Percentiles rank a stretch among this genome's conserved stretches.
These are phyloP conservation scores for Nannoperca obscura DNA, from an alignment of 2,797 vertebrate genomes.

Conservation along the genomic window DNA sequence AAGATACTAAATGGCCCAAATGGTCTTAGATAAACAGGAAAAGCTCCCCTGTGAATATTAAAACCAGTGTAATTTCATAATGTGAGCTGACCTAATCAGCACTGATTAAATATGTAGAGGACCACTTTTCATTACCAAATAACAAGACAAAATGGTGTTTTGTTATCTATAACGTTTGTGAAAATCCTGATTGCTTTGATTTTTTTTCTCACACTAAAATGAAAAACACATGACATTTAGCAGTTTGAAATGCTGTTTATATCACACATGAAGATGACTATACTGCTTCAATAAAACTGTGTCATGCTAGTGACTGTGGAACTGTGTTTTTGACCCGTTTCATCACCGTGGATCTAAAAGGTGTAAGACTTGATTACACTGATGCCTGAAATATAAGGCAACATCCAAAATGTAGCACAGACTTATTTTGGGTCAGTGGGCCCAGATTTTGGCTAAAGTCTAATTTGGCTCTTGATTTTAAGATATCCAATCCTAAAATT, in stretches of 20 bases:
- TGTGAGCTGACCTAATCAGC: neutral
- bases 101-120: neutral
- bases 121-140: neutral
- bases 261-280: neutral
- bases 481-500: conserved; percentile 30
- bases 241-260: neutral
- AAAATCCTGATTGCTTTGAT: neutral
- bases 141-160: neutral
- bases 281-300: neutral
- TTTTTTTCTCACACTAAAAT: conserved; percentile 2
- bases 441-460: neutral
- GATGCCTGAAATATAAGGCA: neutral
- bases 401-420: conserved; percentile 6
- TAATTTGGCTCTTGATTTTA: conserved; percentile 35
- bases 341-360: neutral
- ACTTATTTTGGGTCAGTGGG: neutral
- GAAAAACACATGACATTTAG: neutral
- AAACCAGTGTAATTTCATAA: conserved; percentile 6
- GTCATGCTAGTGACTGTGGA: neutral
- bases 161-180: neutral
- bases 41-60: neutral
- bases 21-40: neutral
- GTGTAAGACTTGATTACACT: neutral
- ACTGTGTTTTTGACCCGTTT: neutral
- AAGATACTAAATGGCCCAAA: neutral